Evolutionary conservation across 2,888 invertebrate species (phyloP).

Genomic region (Sphecodes monilicornis): DNA sequence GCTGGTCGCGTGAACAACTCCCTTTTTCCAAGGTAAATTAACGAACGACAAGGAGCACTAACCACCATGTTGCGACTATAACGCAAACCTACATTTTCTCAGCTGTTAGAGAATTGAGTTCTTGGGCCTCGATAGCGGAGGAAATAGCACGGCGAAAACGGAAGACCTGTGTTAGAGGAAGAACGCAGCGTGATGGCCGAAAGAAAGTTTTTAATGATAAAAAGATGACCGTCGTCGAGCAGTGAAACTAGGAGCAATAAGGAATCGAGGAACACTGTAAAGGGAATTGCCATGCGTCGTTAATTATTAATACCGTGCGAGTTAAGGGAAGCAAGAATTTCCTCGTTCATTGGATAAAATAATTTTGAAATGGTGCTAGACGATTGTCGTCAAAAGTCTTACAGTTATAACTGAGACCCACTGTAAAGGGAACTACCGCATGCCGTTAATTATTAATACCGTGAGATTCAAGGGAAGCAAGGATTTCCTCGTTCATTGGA

Average conservation of each 20-base stretch:
- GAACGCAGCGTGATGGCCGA: conserved; percentile 32
- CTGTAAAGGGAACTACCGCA: background rate
- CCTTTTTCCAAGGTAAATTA: background rate
- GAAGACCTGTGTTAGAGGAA: conserved; percentile 14
- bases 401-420: conserved; percentile 38
- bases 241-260: conserved; percentile 43
- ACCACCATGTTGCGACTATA: background rate
- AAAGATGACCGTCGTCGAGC: conserved; percentile 21
- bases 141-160: conserved; percentile 7
- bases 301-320: background rate
- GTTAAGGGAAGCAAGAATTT: background rate
- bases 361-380: background rate
- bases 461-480: background rate
- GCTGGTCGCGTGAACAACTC: conserved; percentile 1
- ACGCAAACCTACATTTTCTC: background rate
- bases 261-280: background rate
- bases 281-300: background rate
- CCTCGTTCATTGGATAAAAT: background rate
- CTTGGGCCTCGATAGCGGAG: background rate
- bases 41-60: background rate
- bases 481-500: background rate
- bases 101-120: background rate
- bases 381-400: background rate
- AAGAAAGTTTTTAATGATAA: conserved; percentile 46
- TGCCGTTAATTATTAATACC: background rate